phyloP scores from a whole-genome alignment of 1,140 invertebrate species.

The Sycobia sp. region DNA sequence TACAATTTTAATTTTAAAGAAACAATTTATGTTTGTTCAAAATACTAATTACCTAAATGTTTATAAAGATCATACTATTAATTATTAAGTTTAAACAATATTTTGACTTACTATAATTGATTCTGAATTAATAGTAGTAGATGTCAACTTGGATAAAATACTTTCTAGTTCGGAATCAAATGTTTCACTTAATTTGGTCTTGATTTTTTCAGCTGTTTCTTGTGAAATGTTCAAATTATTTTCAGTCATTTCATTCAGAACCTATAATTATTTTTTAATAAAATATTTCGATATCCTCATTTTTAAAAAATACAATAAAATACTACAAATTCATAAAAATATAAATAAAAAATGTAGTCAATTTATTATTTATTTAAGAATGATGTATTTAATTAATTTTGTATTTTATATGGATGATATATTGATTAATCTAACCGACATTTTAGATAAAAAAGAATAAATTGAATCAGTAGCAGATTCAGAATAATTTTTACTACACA shows the following conservation, averaged over 20 bases:
- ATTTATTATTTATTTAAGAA: neutral
- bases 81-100: too few relatives aligned
- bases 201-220: too few relatives aligned
- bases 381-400: neutral
- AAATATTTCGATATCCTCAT: neutral
- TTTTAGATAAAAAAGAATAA: neutral
- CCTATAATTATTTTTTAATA: neutral
- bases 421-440: neutral
- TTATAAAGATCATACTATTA: too few relatives aligned
- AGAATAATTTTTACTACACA: neutral
- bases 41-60: too few relatives aligned
- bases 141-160: neutral
- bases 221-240: neutral
- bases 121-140: too few relatives aligned
- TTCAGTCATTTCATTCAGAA: neutral
- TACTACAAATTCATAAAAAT: neutral
- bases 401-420: neutral
- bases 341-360: neutral
- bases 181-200: too few relatives aligned
- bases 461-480: neutral
- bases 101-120: too few relatives aligned
- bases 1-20: too few relatives aligned
- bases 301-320: neutral
- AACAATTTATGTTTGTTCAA: too few relatives aligned
- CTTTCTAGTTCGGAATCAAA: too few relatives aligned